phyloP scores from a whole-genome alignment of 2,113 vertebrate genomes.

The Clinocottus analis region DNA sequence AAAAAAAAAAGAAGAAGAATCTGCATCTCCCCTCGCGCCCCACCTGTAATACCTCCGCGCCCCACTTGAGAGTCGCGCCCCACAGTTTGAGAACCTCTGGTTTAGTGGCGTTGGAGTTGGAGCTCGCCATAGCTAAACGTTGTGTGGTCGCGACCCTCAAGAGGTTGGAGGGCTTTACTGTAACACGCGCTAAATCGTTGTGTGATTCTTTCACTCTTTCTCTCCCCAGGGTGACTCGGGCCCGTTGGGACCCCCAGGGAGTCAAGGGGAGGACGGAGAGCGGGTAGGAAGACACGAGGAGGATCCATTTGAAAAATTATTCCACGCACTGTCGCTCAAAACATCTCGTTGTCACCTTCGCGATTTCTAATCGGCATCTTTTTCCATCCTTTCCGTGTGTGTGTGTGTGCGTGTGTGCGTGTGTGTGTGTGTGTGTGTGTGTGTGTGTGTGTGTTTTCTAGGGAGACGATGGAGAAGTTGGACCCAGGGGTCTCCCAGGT shows the following conservation, averaged over 20 bases:
- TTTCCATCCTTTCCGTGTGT: no score
- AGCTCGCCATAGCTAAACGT: no score
- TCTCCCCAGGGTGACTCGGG: constrained; percentile 89
- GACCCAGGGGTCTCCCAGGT: constrained; percentile 95
- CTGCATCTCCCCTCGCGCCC: no score
- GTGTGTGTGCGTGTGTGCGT: no score
- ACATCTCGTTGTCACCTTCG: not conserved
- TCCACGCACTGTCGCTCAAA: not conserved
- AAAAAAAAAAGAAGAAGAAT: no score
- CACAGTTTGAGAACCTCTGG: no score
- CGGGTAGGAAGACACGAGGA: constrained; percentile 82
- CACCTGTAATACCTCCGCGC: no score
- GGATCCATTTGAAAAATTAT: not conserved
- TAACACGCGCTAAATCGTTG: not conserved
- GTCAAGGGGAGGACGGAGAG: constrained; percentile 93
- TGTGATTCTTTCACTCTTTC: not conserved
- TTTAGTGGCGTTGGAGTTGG: no score
- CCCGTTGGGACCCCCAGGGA: constrained; percentile 86
- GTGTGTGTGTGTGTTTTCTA: constrained; percentile 74
- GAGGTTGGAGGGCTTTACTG: no score
- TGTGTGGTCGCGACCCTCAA: no score
- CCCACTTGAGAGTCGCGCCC: no score
- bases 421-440: no score
- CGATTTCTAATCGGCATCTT: not conserved
- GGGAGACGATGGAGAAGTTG: constrained; percentile 98